A percentile compares a stretch with the other conserved stretches of the same genome.
phyloP scores from a whole-genome alignment of 2,888 invertebrate genomes.

The Idaea aversata region DNA sequence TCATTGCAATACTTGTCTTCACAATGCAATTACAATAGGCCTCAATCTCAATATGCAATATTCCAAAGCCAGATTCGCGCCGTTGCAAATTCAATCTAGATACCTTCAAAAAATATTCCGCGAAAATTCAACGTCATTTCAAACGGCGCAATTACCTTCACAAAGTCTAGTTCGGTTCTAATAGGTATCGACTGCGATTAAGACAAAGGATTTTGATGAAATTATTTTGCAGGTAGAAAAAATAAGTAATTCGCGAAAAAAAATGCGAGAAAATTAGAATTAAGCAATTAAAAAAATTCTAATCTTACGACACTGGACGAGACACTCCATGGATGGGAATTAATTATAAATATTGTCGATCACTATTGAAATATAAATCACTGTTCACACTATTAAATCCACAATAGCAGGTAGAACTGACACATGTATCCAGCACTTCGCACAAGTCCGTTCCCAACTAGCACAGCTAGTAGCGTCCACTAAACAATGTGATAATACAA shows the following conservation, averaged over 20 bases:
- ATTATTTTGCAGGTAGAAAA: not conserved
- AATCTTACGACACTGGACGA: constrained; percentile 69
- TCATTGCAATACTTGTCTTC: not conserved
- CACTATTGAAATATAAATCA: constrained; percentile 59
- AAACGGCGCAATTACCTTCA: constrained; percentile 6
- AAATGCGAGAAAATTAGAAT: constrained; percentile 4
- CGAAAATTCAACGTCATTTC: constrained; percentile 1
- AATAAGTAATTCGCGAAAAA: constrained; percentile 2
- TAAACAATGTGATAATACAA: constrained; percentile 75
- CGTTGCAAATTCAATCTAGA: constrained; percentile 21
- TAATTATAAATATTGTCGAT: constrained; percentile 46
- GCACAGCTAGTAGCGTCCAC: constrained; percentile 64
- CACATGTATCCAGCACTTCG: constrained; percentile 73
- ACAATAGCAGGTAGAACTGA: constrained; percentile 61
- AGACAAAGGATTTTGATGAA: not conserved
- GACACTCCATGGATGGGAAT: constrained; percentile 60
- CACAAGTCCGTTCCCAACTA: constrained; percentile 63
- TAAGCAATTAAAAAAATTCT: constrained; percentile 42
- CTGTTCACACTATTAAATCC: constrained; percentile 69
- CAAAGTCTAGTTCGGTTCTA: not conserved
- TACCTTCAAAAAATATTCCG: constrained; percentile 18
- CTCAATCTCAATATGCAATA: not conserved
- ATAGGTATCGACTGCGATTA: not conserved
- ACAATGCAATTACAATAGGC: not conserved
- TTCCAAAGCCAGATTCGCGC: not conserved